Conservation (phyloP, 2,113 vertebrate genomes). For the Nothocercus nigrocapillus region DNA sequence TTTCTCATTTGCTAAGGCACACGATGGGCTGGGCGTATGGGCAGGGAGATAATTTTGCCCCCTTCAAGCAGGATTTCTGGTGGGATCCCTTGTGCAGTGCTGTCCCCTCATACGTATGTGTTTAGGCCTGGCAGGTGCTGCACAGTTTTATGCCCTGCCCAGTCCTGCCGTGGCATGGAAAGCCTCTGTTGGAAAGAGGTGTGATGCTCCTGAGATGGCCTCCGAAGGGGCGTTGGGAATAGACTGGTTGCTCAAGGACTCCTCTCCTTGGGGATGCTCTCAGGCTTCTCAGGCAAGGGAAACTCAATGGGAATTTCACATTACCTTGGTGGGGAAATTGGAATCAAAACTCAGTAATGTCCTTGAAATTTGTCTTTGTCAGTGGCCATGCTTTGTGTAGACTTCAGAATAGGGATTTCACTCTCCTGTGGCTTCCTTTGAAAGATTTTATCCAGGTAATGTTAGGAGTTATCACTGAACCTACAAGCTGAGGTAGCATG, state of each 20-base stretch:
- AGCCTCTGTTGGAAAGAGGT: background rate
- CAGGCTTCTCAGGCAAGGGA: background rate
- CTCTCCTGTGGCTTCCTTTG: background rate
- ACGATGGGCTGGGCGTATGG: background rate
- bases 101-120: background rate
- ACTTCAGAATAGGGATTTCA: background rate
- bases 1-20: background rate
- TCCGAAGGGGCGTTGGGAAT: background rate
- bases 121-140: background rate
- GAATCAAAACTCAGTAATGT: background rate
- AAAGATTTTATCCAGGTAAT: background rate
- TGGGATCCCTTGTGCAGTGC: background rate
- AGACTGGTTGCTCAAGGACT: background rate
- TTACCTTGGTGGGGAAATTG: background rate
- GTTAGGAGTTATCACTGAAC: background rate
- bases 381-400: background rate
- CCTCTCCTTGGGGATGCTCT: background rate
- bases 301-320: background rate
- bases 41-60: background rate
- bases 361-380: background rate
- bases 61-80: background rate
- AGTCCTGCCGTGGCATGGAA: background rate
- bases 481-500: background rate
- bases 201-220: background rate
- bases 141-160: background rate